Base-by-base conservation (phyloP, 2,888 invertebrate genomes). In the Diarsia rubi region DNA sequence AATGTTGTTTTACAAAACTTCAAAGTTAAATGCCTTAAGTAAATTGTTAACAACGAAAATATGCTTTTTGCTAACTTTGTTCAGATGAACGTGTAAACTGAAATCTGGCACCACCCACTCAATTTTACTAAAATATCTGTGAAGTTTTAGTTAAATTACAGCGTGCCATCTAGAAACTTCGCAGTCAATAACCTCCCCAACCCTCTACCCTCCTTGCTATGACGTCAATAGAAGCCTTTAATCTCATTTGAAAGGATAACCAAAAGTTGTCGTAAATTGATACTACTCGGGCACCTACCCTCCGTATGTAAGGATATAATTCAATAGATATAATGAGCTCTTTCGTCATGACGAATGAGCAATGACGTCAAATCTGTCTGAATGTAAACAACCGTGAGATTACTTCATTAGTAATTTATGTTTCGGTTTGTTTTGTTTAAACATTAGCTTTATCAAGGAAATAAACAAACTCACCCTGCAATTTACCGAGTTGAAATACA, bases 191-290 rank as follows among this genome's bases (percentile, higher is more conserved):
- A 82, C 76, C 82, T 72, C 68, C 68, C 65, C 57, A 27, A 47
- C 31, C 68, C 31, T 12, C 42, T 49, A 11, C 31, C 60, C 65
- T 57, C 73, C 21, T 27, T 0, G 14, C 79, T 73, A 79, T 88
- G 91, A 90, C 91, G 87, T 87, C 88, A 90, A 82, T 74, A 74
- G 66, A 73, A 73, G 78, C 80, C 82, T 72, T 60, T 90, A 88
- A 91, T 89, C 86, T 86, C 68, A 68, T 89, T 87, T 85, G 63
- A 65, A 64, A 76, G 79, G 81, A 86, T 86, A 84, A 86, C 77
- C 59, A 66, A 87, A 83, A 84, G 71, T 81, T 47, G 76, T 64
- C 67, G 69, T 79, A 75, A 81, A 72, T 75, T 63, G 24, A 57
- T 62, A 31, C 68, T 44, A 47, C 21, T 21, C 12, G 37, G 42